Base-by-base conservation (phyloP, 2,113 vertebrate species). In the Emydura subglobosa region DNA sequence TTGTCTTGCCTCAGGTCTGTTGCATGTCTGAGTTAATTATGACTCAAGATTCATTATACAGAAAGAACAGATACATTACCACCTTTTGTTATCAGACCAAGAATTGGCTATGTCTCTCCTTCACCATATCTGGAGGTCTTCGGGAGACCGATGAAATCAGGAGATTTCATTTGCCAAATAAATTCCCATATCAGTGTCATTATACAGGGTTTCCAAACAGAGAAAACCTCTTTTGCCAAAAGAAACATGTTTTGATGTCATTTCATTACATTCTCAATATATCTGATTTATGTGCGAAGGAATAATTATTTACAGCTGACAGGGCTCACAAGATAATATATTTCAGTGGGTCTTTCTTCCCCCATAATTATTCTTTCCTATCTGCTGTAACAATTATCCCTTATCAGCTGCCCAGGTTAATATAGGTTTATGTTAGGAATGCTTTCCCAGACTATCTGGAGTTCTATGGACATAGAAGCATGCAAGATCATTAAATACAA, bases 1-100 rank as follows among this genome's bases (percentile, higher is more conserved):
- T 81, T 92, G 53, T 93, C 97, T 96, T 88, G 87, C 55, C 88
- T 93, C 85, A 91, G 82, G 51, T 85, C 49, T 57, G 0, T 22
- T 61, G 7, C 34, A 31, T 68, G 61, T 61, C 14, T 61, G 24
- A 55, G 54, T 55, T 59, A 59, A 11, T 12, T 29, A 34, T 39
- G 11, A 16, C 59, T 34, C 59, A 17, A 65, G 31, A 65, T 34
- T 68, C 17, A 68, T 7, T n/a, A 21, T 68, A 21, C 34, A n/a
- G 61, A n/a, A 68, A 68, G 61, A 68, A 34, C 3, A 65, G 59
- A 65, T 65, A 65, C 29, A n/a, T 68, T 68, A n/a, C 65, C 4
- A 68, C 65, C 16, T n/a, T 68, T 68, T 65, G 14, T 65, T n/a
- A 16, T 68, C 65, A 68, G 34, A 68, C 17, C 65, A 68, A 68